These are phyloP conservation scores for Lasioglossum oenotherae DNA, from an alignment of 2,888 invertebrate genomes.

Conservation along the genomic window DNA sequence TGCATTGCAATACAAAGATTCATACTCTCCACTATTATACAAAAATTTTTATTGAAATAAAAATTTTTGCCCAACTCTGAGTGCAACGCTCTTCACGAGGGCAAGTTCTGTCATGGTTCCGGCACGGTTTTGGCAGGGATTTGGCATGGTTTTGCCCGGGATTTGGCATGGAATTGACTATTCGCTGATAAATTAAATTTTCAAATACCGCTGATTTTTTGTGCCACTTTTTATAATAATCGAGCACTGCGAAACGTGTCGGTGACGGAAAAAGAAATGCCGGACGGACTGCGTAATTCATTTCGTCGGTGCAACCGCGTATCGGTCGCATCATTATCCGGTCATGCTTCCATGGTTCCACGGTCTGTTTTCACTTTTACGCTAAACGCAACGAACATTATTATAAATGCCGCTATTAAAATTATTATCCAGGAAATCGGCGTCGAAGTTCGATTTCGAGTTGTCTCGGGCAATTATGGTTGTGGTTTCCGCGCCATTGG, in stretches of 20 bases:
- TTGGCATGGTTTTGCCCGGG: too few relatives aligned
- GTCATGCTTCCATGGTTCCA: conserved; percentile 73
- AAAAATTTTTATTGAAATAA: too few relatives aligned
- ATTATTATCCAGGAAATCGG: conserved; percentile 26
- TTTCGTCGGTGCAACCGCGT: conserved; percentile 43
- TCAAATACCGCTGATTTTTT: not conserved
- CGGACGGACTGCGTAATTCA: conserved; percentile 31
- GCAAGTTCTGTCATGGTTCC: too few relatives aligned
- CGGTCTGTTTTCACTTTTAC: conserved; percentile 76
- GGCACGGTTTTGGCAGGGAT: too few relatives aligned
- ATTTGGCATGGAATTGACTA: too few relatives aligned
- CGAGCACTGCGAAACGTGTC: not conserved
- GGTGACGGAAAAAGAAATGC: conserved; percentile 6
- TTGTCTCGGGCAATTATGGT: not conserved
- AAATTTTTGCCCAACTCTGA: too few relatives aligned
- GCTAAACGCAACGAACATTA: conserved; percentile 73
- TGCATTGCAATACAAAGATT: too few relatives aligned
- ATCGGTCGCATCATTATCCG: conserved; percentile 63
- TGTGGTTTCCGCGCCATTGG: conserved; percentile 15
- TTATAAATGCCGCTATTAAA: conserved; percentile 62
- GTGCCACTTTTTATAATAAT: not conserved
- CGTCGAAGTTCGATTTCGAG: conserved; percentile 7
- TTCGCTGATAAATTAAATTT: not conserved
- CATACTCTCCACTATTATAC: too few relatives aligned
- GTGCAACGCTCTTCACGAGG: too few relatives aligned